Conservation (phyloP, 2,113 vertebrate genomes). For the Tachysurus vachellii region DNA sequence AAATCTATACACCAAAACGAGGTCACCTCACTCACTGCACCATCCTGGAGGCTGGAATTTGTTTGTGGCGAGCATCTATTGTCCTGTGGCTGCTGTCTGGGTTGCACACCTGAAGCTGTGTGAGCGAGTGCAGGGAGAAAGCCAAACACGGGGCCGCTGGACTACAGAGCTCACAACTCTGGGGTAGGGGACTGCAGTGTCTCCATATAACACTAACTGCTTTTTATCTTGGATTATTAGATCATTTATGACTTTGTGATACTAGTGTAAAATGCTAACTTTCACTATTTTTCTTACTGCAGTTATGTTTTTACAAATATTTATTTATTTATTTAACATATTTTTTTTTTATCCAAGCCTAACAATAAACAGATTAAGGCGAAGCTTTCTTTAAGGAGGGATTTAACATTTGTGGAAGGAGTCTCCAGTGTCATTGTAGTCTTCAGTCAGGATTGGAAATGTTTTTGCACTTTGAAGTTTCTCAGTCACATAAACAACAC, state of each 20-base stretch:
- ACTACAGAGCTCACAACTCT: constrained; percentile 90
- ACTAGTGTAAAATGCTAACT: not conserved
- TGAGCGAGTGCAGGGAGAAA: constrained; percentile 56
- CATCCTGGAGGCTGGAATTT: constrained; percentile 74
- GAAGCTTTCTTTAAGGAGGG: not conserved
- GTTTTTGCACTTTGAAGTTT: not conserved
- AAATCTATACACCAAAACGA: constrained; percentile 21
- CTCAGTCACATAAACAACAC: not conserved
- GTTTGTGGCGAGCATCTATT: constrained; percentile 66
- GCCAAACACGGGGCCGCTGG: constrained; percentile 68
- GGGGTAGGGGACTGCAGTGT: constrained; percentile 73
- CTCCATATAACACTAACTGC: constrained; percentile 1
- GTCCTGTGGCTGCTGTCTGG: constrained; percentile 67
- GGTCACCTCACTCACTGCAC: constrained; percentile 57
- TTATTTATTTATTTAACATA: too few relatives aligned
- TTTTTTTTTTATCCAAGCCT: not conserved
- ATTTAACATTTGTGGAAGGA: not conserved
- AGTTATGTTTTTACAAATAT: too few relatives aligned
- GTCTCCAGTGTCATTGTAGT: not conserved
- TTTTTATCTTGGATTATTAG: not conserved
- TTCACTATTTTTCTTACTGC: not conserved
- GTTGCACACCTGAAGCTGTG: constrained; percentile 61
- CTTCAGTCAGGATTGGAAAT: not conserved
- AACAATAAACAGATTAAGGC: not conserved
- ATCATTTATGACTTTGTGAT: not conserved